Conservation (phyloP, 2,888 invertebrate species). For the Arenicola marina region DNA sequence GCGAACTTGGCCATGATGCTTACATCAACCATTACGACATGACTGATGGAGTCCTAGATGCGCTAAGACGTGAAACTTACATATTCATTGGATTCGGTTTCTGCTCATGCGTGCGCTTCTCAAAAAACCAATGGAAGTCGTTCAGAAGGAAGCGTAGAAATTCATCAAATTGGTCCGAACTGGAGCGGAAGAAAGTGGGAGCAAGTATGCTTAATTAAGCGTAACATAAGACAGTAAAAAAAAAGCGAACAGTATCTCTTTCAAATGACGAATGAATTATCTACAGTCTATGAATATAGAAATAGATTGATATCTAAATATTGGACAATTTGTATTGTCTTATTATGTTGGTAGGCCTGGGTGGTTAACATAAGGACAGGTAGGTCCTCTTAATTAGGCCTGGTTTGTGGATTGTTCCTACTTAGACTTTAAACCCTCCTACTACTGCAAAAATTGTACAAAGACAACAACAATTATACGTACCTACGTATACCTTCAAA, state of each 20-base stretch:
- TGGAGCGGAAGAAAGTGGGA: not conserved
- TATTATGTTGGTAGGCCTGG: not conserved
- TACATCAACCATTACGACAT: too few relatives aligned
- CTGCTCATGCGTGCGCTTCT: conserved; percentile 52
- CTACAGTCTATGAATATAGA: not conserved
- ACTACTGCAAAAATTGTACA: not conserved
- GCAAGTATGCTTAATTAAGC: too few relatives aligned
- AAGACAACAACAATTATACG: not conserved
- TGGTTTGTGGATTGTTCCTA: too few relatives aligned
- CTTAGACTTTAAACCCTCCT: too few relatives aligned
- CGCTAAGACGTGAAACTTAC: conserved; percentile 43
- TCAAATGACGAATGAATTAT: not conserved
- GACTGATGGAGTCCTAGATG: too few relatives aligned
- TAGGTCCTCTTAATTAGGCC: not conserved
- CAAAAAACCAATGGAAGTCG: conserved; percentile 59
- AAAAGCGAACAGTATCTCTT: too few relatives aligned
- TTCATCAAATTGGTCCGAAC: conserved; percentile 48
- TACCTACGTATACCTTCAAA: not conserved
- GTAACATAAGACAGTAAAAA: too few relatives aligned
- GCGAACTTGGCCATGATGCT: too few relatives aligned
- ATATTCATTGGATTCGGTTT: conserved; percentile 58
- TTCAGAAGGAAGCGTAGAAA: conserved; percentile 54
- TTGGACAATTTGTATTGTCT: too few relatives aligned
- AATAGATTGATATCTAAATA: not conserved
- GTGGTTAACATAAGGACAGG: not conserved